Evolutionary conservation across 2,113 vertebrate genomes (phyloP).

Genomic region (Orientallactaga bullata): DNA sequence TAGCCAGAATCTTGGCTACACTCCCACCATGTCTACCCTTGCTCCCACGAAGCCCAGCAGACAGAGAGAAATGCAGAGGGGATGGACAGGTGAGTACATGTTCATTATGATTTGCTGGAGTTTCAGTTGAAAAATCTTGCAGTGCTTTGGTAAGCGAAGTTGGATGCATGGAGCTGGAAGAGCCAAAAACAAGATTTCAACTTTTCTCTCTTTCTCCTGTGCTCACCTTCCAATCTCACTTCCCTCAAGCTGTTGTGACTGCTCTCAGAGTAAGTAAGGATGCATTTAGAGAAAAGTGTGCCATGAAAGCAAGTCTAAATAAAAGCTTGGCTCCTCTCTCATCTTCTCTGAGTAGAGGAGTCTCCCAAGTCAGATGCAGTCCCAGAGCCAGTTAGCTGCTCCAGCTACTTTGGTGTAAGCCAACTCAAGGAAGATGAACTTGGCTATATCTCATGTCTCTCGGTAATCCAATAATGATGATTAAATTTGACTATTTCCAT

Average conservation of each 20-base stretch:
- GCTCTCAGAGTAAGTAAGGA: background rate
- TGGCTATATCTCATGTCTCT: background rate
- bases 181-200: background rate
- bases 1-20: background rate
- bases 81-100: background rate
- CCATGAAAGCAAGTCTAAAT: background rate
- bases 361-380: background rate
- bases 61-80: background rate
- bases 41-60: background rate
- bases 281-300: background rate
- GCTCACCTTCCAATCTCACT: background rate
- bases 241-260: background rate
- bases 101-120: background rate
- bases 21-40: background rate
- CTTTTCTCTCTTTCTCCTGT: background rate
- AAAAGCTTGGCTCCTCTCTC: background rate
- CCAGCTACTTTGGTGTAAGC: background rate
- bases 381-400: background rate
- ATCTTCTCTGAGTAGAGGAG: background rate
- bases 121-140: background rate
- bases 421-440: background rate
- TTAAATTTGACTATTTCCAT: background rate
- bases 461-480: background rate
- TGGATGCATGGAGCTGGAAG: background rate
- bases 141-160: background rate